Evolutionary conservation across 1,140 invertebrate species (phyloP).

Genomic region (Atta colombica): DNA sequence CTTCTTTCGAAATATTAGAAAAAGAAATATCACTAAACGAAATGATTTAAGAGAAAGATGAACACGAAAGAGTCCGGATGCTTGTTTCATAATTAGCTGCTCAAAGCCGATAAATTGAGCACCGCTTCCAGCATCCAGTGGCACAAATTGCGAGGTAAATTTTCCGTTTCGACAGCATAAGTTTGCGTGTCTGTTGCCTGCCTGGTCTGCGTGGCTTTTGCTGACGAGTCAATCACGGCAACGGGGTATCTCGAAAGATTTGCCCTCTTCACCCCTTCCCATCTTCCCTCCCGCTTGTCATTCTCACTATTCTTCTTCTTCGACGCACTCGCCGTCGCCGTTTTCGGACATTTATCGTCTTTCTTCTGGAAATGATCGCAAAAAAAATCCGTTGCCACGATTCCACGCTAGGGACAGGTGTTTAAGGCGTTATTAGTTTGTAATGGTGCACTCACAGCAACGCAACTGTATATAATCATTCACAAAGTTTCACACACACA

Average conservation of each 20-base stretch:
- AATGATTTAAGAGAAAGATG: conserved; percentile 30
- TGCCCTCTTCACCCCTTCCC: neutral
- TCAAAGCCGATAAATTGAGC: conserved; percentile 58
- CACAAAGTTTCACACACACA: conserved; percentile 30
- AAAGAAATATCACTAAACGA: conserved; percentile 26
- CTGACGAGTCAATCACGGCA: conserved; percentile 77
- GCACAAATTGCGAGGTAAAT: conserved; percentile 66
- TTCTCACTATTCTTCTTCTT: conserved; percentile 5
- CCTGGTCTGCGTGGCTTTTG: conserved; percentile 50
- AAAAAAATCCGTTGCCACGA: conserved; percentile 35
- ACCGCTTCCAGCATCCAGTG: conserved; percentile 38
- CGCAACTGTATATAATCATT: conserved; percentile 54
- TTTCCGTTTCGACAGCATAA: conserved; percentile 49
- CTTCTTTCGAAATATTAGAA: neutral
- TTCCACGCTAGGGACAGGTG: conserved; percentile 68
- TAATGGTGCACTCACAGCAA: conserved; percentile 60
- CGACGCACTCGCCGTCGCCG: neutral
- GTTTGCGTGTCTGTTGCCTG: conserved; percentile 64
- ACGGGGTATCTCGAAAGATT: conserved; percentile 64
- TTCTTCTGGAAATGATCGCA: conserved; percentile 37
- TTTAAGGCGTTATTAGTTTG: conserved; percentile 69
- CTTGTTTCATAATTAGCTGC: conserved; percentile 54
- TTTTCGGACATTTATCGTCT: conserved; percentile 35
- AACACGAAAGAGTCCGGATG: conserved; percentile 31
- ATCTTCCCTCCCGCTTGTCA: conserved; percentile 3